Evolutionary conservation across 2,113 vertebrate species (phyloP).

Genomic region (Mirza zaza): DNA sequence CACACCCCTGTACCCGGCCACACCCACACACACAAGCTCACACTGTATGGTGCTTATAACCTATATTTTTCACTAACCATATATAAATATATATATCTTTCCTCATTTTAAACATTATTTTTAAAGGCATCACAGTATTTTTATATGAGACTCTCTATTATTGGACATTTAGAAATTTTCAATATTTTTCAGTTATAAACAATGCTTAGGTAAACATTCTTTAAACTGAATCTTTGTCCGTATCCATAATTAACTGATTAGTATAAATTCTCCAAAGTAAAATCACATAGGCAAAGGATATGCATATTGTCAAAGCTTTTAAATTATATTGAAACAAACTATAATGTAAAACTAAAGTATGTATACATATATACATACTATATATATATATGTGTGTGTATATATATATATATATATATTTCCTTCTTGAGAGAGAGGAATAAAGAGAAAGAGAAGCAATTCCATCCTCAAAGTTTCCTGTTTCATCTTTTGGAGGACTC

Average conservation of each 20-base stretch:
- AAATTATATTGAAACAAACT: not conserved
- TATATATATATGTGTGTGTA: not conserved
- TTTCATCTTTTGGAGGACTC: constrained; percentile 43
- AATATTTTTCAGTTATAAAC: not conserved
- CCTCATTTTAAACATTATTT: not conserved
- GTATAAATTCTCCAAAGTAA: constrained; percentile 15
- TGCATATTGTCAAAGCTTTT: not conserved
- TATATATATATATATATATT: not conserved
- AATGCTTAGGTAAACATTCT: not conserved
- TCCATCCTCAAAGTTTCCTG: not conserved
- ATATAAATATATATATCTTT: not conserved
- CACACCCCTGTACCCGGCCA: not conserved
- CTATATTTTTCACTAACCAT: not conserved
- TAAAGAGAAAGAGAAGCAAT: not conserved
- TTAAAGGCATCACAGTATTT: not conserved
- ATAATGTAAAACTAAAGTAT: not conserved
- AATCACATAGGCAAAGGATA: not conserved
- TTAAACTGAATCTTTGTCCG: not conserved
- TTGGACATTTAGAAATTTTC: not conserved
- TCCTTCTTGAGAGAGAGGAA: too few species aligned
- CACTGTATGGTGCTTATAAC: not conserved
- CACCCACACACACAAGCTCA: not conserved
- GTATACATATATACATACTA: not conserved
- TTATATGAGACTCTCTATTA: not conserved
- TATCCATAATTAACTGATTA: not conserved